phyloP scores from a whole-genome alignment of 2,888 invertebrate genomes.

The Drosophila merina region DNA sequence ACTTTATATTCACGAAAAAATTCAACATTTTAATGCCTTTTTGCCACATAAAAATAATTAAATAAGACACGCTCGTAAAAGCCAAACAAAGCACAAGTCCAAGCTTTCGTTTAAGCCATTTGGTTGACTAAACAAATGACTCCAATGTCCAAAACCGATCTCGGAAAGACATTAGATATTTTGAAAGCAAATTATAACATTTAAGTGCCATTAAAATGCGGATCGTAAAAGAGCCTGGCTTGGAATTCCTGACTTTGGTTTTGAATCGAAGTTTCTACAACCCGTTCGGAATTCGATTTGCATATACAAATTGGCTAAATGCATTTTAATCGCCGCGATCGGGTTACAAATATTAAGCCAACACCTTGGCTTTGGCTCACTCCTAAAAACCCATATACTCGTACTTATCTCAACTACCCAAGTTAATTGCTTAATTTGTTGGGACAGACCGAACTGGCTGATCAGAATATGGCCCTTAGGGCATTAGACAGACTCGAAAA shows the following conservation, averaged over 20 bases:
- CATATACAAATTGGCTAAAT: slow-evolving; percentile 57
- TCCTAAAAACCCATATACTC: not conserved
- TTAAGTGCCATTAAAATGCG: slow-evolving; percentile 56
- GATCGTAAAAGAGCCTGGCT: slow-evolving; percentile 33
- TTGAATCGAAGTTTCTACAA: slow-evolving; percentile 37
- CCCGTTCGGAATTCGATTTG: slow-evolving; percentile 53
- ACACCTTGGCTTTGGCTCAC: slow-evolving; percentile 44
- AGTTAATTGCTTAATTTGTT: slow-evolving; percentile 80
- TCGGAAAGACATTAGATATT: slow-evolving; percentile 60
- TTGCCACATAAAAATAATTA: slow-evolving; percentile 67
- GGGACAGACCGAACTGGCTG: slow-evolving; percentile 31
- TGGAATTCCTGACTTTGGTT: slow-evolving; percentile 27
- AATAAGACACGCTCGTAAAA: slow-evolving; percentile 68
- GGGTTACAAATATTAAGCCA: slow-evolving; percentile 45
- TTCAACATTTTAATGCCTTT: slow-evolving; percentile 44
- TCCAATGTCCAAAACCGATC: slow-evolving; percentile 12
- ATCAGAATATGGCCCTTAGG: slow-evolving; percentile 3
- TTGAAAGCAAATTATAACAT: slow-evolving; percentile 76
- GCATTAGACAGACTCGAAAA: slow-evolving; percentile 56
- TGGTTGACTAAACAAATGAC: slow-evolving; percentile 47
- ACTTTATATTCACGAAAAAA: slow-evolving; percentile 15
- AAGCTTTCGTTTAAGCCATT: slow-evolving; percentile 48
- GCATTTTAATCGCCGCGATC: slow-evolving; percentile 56
- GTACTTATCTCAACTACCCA: slow-evolving; percentile 73
- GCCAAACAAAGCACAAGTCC: slow-evolving; percentile 3